Evolutionary conservation across 1,140 invertebrate genomes (phyloP).

Genomic region (Anastrepha ludens): DNA sequence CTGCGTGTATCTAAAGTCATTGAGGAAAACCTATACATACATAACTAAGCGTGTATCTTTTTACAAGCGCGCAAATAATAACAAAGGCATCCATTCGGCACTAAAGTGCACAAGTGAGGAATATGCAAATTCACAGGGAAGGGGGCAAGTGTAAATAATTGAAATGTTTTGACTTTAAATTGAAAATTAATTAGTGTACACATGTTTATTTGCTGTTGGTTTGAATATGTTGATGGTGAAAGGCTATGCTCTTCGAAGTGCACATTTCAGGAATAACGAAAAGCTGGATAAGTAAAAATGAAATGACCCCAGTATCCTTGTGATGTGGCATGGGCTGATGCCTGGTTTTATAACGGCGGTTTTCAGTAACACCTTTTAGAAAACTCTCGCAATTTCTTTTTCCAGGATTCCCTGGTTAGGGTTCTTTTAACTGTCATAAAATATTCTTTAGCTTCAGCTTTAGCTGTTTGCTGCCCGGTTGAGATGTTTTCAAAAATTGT

Average conservation of each 20-base stretch:
- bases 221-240: not conserved
- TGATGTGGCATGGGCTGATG: too few relatives aligned
- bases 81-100: not conserved
- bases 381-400: too few relatives aligned
- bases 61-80: constrained; percentile 2
- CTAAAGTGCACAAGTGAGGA: not conserved
- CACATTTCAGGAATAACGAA: too few relatives aligned
- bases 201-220: constrained; percentile 10
- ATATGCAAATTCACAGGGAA: not conserved
- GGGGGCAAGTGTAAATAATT: constrained; percentile 6
- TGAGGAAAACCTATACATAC: not conserved
- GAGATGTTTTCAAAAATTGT: too few relatives aligned
- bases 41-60: not conserved
- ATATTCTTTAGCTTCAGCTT: too few relatives aligned
- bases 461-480: too few relatives aligned
- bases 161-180: constrained; percentile 46
- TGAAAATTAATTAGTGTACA: constrained; percentile 27
- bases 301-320: too few relatives aligned
- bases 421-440: too few relatives aligned
- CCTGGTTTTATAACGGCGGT: too few relatives aligned
- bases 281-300: too few relatives aligned
- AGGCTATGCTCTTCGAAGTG: not conserved
- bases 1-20: not conserved
- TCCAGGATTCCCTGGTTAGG: too few relatives aligned
- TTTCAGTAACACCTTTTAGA: too few relatives aligned